Conservation (phyloP, 2,113 vertebrate species). For the Cyprichromis sp. region DNA sequence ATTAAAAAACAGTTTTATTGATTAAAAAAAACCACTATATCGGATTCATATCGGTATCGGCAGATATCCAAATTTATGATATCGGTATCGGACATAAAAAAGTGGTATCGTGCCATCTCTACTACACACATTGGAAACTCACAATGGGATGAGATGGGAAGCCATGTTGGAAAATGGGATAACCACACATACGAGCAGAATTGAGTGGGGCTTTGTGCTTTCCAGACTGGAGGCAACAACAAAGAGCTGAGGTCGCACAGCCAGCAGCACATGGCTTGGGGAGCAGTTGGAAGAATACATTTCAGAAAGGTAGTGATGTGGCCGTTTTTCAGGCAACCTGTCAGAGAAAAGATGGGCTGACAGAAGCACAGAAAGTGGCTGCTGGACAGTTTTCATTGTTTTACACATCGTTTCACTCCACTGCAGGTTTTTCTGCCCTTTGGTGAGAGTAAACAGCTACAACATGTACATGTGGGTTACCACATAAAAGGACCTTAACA, state of each 20-base stretch:
- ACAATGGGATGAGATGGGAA: background rate
- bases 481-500: background rate
- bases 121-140: accelerated
- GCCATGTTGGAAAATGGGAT: background rate
- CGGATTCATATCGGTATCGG: accelerated
- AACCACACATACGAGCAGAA: background rate
- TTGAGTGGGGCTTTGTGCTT: accelerated
- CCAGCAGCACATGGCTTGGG: background rate
- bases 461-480: background rate
- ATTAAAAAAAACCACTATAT: background rate
- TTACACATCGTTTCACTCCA: background rate
- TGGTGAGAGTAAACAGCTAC: background rate
- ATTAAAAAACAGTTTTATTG: background rate
- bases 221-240: accelerated
- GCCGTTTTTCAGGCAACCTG: background rate
- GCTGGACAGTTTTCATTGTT: background rate
- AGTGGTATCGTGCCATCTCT: background rate
- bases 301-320: background rate
- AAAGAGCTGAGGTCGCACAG: background rate
- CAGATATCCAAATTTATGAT: background rate
- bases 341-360: background rate
- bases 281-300: background rate
- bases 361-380: background rate
- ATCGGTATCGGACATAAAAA: background rate
- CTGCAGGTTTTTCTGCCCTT: background rate